Conservation (phyloP, 2,113 vertebrate genomes). For the Grantiella picta region DNA sequence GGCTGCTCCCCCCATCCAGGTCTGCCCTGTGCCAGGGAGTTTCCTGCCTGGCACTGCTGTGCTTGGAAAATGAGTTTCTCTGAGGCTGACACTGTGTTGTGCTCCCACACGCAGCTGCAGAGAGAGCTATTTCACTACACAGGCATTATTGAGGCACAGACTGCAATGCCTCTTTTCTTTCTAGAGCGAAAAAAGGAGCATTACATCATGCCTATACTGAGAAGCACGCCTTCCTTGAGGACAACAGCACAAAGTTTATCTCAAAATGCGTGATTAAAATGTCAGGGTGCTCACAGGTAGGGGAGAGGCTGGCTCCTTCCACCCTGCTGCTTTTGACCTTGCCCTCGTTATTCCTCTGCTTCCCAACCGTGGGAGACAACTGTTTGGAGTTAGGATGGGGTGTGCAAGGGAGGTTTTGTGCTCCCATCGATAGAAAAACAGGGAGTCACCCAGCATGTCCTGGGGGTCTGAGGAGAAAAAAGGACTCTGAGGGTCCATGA, state of each 20-base stretch:
- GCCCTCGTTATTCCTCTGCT: background rate
- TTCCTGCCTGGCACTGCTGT: background rate
- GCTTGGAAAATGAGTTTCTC: background rate
- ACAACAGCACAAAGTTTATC: background rate
- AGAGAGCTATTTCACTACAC: background rate
- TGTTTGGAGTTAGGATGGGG: fast-evolving
- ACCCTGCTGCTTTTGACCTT: background rate
- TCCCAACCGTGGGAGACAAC: background rate
- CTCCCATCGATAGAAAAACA: background rate
- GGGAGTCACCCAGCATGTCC: background rate
- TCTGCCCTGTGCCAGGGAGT: background rate
- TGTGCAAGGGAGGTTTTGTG: background rate
- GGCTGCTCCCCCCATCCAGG: background rate
- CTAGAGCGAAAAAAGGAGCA: background rate
- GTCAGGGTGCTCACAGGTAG: background rate
- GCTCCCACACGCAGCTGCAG: constrained; percentile 30
- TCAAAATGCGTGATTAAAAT: background rate
- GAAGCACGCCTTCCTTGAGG: background rate
- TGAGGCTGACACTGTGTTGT: background rate
- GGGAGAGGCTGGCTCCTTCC: background rate
- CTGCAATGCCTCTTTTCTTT: background rate
- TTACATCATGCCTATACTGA: constrained; percentile 17
- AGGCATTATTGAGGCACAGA: background rate
- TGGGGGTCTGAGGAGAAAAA: background rate
- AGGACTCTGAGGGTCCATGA: background rate